These are phyloP conservation scores for Spheniscus mendiculus DNA, from an alignment of 2,113 vertebrate genomes.

Conservation along the genomic window DNA sequence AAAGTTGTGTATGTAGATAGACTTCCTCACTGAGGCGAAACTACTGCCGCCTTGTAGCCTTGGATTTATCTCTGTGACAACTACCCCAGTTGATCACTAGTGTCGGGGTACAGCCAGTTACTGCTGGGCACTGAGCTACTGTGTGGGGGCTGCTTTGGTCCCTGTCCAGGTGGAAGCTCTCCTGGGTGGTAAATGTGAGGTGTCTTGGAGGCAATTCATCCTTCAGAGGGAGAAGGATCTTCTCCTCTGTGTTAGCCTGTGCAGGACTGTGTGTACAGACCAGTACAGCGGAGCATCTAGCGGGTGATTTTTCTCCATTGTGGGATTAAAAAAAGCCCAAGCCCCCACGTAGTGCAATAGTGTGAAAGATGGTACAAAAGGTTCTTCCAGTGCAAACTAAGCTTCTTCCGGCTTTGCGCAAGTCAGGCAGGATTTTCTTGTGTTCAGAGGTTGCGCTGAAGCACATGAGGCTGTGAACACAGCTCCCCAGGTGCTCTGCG, in stretches of 20 bases:
- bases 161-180: not conserved
- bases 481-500: not conserved
- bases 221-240: not conserved
- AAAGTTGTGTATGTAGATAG: not conserved
- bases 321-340: not conserved
- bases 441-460: not conserved
- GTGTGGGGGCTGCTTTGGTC: not conserved
- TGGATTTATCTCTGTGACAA: not conserved
- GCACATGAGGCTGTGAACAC: not conserved
- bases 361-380: not conserved
- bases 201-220: not conserved
- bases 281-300: not conserved
- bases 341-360: fast-evolving
- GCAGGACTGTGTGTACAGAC: not conserved
- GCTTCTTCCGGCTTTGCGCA: not conserved
- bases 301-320: not conserved
- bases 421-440: not conserved
- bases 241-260: not conserved
- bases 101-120: not conserved
- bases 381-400: not conserved
- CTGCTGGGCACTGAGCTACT: not conserved
- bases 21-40: not conserved
- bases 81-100: not conserved
- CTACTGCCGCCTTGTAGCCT: not conserved
- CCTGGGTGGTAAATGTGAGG: not conserved